phyloP scores from a whole-genome alignment of 2,888 invertebrate genomes.

The Limnephilus rhombicus region DNA sequence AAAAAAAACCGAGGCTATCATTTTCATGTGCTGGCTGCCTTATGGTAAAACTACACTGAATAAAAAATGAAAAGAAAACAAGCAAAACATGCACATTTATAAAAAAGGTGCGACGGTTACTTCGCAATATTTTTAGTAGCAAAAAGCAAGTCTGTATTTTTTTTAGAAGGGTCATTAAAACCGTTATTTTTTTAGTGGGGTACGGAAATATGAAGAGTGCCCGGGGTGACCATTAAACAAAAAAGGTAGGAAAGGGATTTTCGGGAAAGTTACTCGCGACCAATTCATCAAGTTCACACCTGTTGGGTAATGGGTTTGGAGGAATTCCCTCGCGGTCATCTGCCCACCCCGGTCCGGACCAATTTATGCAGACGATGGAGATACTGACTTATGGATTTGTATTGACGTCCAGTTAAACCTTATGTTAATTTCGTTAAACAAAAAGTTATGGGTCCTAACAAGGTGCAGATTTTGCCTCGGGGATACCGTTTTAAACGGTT shows the following conservation, averaged over 20 bases:
- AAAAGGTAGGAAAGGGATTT: slow-evolving; percentile 62
- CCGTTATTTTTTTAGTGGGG: not conserved
- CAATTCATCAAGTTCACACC: slow-evolving; percentile 65
- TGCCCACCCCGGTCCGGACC: not conserved
- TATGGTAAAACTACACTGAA: not conserved
- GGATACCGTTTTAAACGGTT: not conserved
- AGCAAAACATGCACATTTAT: not conserved
- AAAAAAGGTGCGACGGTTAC: not conserved
- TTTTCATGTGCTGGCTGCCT: slow-evolving; percentile 33
- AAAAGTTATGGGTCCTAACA: slow-evolving; percentile 37
- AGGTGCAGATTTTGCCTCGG: slow-evolving; percentile 36
- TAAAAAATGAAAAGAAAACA: not conserved
- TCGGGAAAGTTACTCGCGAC: slow-evolving; percentile 59
- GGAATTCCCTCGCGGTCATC: slow-evolving; percentile 27
- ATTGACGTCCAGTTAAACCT: too few relatives aligned
- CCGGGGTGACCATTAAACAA: slow-evolving; percentile 63
- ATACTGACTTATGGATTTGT: slow-evolving; percentile 35
- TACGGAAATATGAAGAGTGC: slow-evolving; percentile 55
- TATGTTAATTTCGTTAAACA: slow-evolving; percentile 29
- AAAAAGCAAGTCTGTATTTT: not conserved
- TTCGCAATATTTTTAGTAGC: not conserved
- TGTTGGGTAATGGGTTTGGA: slow-evolving; percentile 57
- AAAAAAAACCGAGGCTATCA: slow-evolving; percentile 38
- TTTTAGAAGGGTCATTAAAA: not conserved
- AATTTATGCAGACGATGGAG: slow-evolving; percentile 36